Base-by-base conservation (phyloP, 2,797 vertebrate species). In the Rhinella marina region DNA sequence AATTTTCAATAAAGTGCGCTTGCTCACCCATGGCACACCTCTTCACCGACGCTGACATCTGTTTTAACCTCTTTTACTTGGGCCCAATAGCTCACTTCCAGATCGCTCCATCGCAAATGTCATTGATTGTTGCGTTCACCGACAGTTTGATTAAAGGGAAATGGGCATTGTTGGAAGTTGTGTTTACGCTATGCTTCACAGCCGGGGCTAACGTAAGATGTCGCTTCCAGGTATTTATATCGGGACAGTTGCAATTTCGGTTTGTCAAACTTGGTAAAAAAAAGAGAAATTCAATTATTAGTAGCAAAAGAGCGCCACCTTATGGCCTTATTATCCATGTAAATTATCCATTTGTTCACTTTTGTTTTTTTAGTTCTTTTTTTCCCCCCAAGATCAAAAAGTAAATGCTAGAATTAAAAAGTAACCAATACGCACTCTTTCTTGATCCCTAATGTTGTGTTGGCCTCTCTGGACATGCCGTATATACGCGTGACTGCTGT, bases 21-120 rank as follows among this genome's bases (percentile, higher is more conserved):
- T 77, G 25, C 73, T 89, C 88, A 89, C 80, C 62, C 88, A 54
- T 88, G 75, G 68, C 79, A 88, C 87, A 86, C 87, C 77, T 85
- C 81, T 88, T 80, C 76, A 78, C 75, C 27, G 25, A n/a, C 61
- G 48, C 76, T 88, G 72, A 85, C 87, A 88, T 88, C 87, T 88
- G 83, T 88, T 88, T 86, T 86, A 85, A 81, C 82, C 86, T 88
- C 81, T 88, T 77, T 87, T 82, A 77, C 70, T 54, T 41, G 27
- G 57, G 84, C 81, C 59, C 48, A 41, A 41, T 83, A 77, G 81
- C 19, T 64, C 52, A 12, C 56, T 87, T 54, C 68, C 57, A 54
- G 19, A 79, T 61, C 32, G 8, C 27, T 66, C 27, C 23, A 27
- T 70, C 16, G 50, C 62, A 80, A 80, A 86, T 80, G 77, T n/a